Evolutionary conservation across 2,888 invertebrate genomes (phyloP), one percentile per base, ranked within the genome.

Genomic region (Orchestes rusci): DNA sequence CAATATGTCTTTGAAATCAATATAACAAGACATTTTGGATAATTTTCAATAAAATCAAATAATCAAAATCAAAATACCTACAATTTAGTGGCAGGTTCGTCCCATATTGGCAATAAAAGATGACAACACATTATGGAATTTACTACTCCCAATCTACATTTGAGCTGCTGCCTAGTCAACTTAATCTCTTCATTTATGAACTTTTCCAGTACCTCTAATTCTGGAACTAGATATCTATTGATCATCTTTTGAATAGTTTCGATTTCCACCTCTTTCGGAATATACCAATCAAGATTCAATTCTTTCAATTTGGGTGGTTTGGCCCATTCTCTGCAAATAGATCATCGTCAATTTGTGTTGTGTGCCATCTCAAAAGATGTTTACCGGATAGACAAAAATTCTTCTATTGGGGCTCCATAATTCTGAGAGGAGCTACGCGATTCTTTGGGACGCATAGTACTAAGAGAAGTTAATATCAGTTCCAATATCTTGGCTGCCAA

Each of bases 251-350:
- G 78, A 1, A 83, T 79, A 49, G 78, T 77, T 1, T 69, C 65
- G 1, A 84, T 74, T 63, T 91, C 91, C 28, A 75, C 76, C 16
- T 73, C 70, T 16, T 72, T 76, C 0, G 93, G 91, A 34, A 82
- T 70, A 59, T 88, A 86, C 90, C 90, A 93, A 29, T 79, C 70
- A 15, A 90, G 69, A 4, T 79, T 71, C 13, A 84, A 70, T 17
- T 80, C 73, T 42, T 80, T 71, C 15, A 85, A 65, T 54, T 82
- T 70, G 13, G 80, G 77, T 0, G 83, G 74, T 46, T 74, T 73
- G 0, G 89, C 93, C 94, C 94, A 95, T 54, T 89, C 82, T 16
- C 79, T 73, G 16, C 34, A 20, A 20, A 20, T 19, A 20, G 5
- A 20, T 5, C 16, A 7, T 10, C 5, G 5, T 33, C 23, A 37